phyloP scores from a whole-genome alignment of 1,140 invertebrate genomes.

The Drosophila gunungcola region DNA sequence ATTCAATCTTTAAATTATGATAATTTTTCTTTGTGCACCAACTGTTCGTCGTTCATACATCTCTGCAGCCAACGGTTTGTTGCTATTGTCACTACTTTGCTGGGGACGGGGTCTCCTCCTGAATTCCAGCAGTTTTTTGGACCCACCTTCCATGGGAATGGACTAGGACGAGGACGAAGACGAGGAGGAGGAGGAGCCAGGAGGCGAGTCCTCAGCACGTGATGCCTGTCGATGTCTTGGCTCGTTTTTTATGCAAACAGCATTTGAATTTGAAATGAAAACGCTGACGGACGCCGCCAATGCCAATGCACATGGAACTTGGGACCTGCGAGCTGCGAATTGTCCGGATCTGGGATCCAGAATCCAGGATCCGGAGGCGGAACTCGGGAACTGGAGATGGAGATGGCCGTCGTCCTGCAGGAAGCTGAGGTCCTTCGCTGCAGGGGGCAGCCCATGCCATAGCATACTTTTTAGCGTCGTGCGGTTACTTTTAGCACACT shows the following conservation, averaged over 20 bases:
- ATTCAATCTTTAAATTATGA: neutral
- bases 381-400: too few species aligned
- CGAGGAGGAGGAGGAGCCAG: neutral
- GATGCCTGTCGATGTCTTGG: conserved; percentile 59
- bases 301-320: conserved; percentile 43
- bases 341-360: neutral
- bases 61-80: conserved; percentile 40
- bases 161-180: neutral
- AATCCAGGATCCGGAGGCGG: too few species aligned
- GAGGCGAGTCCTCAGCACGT: conserved; percentile 25
- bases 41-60: conserved; percentile 13
- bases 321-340: conserved; percentile 10
- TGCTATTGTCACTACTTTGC: conserved; percentile 69
- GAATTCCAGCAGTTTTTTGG: conserved; percentile 15
- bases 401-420: conserved; percentile 10
- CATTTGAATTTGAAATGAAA: conserved; percentile 83
- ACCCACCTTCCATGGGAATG: neutral
- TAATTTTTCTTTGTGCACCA: conserved; percentile 1
- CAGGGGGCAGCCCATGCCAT: conserved; percentile 9
- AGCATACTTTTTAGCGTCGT: conserved; percentile 68
- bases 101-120: neutral
- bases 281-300: conserved; percentile 51
- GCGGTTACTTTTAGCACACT: conserved; percentile 65
- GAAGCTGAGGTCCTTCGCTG: conserved; percentile 19
- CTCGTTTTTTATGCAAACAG: conserved; percentile 77